These are phyloP conservation scores for Sinella curviseta DNA, from an alignment of 1,140 invertebrate genomes.

Conservation along the genomic window DNA sequence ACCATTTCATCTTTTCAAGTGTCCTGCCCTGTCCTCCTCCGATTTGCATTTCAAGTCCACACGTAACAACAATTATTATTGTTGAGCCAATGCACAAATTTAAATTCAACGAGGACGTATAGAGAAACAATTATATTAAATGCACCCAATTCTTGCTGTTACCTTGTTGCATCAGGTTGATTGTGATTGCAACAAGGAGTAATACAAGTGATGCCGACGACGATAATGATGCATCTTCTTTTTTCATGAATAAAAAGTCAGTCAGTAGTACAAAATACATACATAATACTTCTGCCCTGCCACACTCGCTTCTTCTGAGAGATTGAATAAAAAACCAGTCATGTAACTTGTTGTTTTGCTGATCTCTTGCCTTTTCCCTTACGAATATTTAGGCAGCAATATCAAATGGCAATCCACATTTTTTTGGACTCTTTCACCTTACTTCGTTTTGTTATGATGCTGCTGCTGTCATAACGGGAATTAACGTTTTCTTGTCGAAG, in stretches of 20 bases:
- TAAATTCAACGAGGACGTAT: background rate
- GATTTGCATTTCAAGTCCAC: background rate
- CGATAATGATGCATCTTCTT: background rate
- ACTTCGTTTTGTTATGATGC: too few relatives aligned
- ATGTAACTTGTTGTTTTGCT: background rate
- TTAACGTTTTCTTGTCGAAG: background rate
- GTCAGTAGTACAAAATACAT: background rate
- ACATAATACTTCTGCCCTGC: background rate
- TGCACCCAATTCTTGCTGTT: background rate
- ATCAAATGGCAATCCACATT: background rate
- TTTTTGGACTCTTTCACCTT: too few relatives aligned
- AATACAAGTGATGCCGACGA: background rate
- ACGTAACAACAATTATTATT: background rate
- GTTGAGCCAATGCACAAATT: background rate
- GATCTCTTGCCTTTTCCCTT: too few relatives aligned
- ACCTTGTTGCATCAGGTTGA: background rate
- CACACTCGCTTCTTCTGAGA: background rate
- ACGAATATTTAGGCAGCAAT: too few relatives aligned
- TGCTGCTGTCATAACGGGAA: background rate
- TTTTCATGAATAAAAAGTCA: background rate
- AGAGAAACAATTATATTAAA: background rate
- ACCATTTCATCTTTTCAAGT: background rate
- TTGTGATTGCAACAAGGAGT: background rate
- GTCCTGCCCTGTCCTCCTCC: background rate
- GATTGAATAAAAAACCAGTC: conserved; percentile 1